phyloP scores from a whole-genome alignment of 1,140 invertebrate species.

The Calliphora vicina region DNA sequence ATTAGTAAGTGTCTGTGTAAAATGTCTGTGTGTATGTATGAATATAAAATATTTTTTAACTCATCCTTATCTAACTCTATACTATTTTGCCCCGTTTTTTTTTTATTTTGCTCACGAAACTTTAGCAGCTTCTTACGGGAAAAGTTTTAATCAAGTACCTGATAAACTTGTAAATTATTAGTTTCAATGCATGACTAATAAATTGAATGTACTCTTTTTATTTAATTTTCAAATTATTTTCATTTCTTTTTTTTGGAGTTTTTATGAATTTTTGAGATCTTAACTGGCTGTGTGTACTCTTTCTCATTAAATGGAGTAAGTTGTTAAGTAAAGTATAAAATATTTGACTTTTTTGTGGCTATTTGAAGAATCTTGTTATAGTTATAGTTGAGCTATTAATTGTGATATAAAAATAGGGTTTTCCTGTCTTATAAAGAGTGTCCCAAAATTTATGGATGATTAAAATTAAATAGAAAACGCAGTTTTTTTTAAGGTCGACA shows the following conservation, averaged over 20 bases:
- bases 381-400: no score
- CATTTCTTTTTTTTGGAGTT: neutral
- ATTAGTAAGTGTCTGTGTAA: neutral
- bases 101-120: neutral
- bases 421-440: no score
- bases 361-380: no score
- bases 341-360: no score
- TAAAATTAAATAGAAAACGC: no score
- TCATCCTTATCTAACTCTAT: neutral
- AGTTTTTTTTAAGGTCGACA: no score
- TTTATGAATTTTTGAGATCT: no score
- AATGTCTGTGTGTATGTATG: neutral
- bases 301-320: no score
- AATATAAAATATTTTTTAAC: neutral
- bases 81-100: neutral
- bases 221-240: neutral
- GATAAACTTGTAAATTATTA: conserved; percentile 2
- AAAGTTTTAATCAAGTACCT: neutral
- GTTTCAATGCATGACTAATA: conserved; percentile 1
- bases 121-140: neutral
- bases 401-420: no score
- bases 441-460: no score
- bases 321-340: no score
- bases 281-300: no score
- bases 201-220: neutral